These are phyloP conservation scores for Macroglossus sobrinus DNA, from an alignment of 2,113 vertebrate genomes.

Conservation along the genomic window DNA sequence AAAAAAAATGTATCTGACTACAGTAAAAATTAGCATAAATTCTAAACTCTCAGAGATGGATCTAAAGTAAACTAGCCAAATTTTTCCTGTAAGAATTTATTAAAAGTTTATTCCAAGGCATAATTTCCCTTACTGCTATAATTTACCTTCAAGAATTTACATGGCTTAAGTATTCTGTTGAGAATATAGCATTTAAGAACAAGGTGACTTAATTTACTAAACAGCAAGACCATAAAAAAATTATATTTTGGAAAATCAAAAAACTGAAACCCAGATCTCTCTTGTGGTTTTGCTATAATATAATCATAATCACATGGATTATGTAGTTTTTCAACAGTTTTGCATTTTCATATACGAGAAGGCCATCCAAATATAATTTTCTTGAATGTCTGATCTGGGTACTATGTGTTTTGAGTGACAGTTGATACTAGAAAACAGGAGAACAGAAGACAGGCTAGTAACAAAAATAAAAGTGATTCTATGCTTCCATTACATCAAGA, in stretches of 20 bases:
- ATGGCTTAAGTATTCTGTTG: not conserved
- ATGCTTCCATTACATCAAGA: not conserved
- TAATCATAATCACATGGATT: not conserved
- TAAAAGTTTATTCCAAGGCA: not conserved
- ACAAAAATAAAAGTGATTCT: not conserved
- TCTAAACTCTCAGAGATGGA: not conserved
- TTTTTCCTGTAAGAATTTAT: not conserved
- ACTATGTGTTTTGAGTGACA: not conserved
- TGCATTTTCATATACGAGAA: not conserved
- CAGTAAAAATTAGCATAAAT: not conserved
- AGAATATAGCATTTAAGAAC: conserved; percentile 21
- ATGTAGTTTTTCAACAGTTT: not conserved
- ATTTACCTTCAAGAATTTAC: not conserved
- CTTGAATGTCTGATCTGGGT: not conserved
- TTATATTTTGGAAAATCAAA: not conserved
- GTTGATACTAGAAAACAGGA: not conserved
- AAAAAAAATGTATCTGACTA: not conserved
- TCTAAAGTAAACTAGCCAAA: not conserved
- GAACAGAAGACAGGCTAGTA: not conserved
- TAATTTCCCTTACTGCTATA: not conserved
- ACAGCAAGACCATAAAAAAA: not conserved
- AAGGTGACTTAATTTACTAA: not conserved
- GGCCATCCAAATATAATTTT: not conserved
- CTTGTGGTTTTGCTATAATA: not conserved
- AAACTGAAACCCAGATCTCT: not conserved